These are phyloP conservation scores for Alces alces DNA, from an alignment of 2,113 vertebrate genomes.

Conservation along the genomic window DNA sequence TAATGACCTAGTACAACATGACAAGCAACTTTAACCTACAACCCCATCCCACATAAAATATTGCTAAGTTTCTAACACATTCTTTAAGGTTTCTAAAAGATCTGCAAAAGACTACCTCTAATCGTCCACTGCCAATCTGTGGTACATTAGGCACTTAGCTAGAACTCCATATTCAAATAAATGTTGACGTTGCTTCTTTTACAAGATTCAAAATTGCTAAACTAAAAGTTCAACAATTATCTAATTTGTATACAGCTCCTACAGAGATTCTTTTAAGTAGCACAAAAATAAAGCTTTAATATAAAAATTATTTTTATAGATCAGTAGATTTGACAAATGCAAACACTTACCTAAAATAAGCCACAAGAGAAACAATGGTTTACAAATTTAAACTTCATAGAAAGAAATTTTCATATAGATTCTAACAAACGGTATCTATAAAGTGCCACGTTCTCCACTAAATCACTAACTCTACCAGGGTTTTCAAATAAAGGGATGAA, in stretches of 20 bases:
- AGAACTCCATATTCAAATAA: slow-evolving; percentile 17
- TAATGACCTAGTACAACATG: neutral
- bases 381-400: neutral
- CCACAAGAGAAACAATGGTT: neutral
- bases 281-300: slow-evolving; percentile 31
- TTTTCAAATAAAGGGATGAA: slow-evolving; percentile 3
- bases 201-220: neutral
- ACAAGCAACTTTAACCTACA: neutral
- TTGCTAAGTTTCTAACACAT: neutral
- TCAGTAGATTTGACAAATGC: slow-evolving; percentile 44
- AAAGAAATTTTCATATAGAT: neutral
- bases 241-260: neutral
- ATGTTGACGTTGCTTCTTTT: neutral
- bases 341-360: slow-evolving; percentile 25
- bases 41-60: neutral
- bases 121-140: neutral
- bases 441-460: slow-evolving; percentile 41
- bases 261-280: slow-evolving; percentile 15
- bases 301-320: slow-evolving; percentile 9
- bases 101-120: neutral
- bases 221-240: neutral
- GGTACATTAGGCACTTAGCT: neutral
- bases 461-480: neutral
- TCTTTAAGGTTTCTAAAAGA: neutral
- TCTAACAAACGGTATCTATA: slow-evolving; percentile 18